Evolutionary conservation across 2,113 vertebrate species (phyloP).

Genomic region (Pipa parva): DNA sequence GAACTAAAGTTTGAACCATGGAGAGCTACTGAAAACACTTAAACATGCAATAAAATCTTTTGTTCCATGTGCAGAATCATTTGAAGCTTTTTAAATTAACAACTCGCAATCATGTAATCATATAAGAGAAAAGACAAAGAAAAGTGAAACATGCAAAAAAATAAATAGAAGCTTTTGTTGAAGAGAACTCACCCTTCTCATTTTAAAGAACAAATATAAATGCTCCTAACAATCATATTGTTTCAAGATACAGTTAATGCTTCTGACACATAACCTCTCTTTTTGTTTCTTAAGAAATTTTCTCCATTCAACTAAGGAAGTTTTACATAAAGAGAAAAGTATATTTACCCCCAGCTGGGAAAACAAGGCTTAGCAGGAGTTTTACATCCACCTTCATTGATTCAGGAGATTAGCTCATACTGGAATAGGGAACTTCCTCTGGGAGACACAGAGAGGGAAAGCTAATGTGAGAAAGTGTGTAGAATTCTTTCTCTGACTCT

Average conservation of each 20-base stretch:
- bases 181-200: not conserved
- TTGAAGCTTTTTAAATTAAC: not conserved
- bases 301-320: constrained; percentile 74
- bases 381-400: constrained; percentile 89
- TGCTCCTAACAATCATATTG: constrained; percentile 4
- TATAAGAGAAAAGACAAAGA: not conserved
- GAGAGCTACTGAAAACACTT: not conserved
- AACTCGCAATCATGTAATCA: not conserved
- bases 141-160: not conserved
- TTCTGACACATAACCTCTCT: constrained; percentile 45
- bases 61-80: not conserved
- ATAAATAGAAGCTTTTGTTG: not conserved
- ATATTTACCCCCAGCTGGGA: constrained; percentile 88
- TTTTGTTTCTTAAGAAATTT: constrained; percentile 59
- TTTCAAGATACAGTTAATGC: constrained; percentile 68
- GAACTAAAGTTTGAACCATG: too few species aligned
- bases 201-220: not conserved
- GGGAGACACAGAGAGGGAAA: constrained; percentile 63
- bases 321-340: constrained; percentile 77
- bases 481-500: constrained; percentile 63
- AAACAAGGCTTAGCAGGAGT: constrained; percentile 83
- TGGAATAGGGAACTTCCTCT: constrained; percentile 71
- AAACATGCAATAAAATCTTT: not conserved
- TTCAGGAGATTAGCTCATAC: constrained; percentile 87
- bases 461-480: constrained; percentile 76